These are phyloP conservation scores for Myotis davidii DNA, from an alignment of 2,113 vertebrate species.

Conservation along the genomic window DNA sequence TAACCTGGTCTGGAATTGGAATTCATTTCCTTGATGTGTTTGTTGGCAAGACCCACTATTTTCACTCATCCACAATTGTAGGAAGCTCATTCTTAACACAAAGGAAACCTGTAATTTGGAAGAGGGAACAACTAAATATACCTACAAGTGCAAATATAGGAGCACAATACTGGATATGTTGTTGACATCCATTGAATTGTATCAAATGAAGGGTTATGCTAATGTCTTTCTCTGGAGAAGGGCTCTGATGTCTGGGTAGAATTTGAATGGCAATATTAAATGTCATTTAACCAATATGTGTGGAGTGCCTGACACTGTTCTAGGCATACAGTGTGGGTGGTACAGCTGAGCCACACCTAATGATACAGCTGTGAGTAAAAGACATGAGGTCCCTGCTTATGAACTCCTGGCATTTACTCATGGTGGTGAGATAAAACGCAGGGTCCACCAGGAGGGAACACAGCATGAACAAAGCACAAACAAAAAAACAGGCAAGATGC, in stretches of 20 bases:
- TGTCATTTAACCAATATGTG: neutral
- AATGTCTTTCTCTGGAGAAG: neutral
- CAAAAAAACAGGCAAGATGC: neutral
- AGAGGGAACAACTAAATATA: neutral
- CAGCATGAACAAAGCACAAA: neutral
- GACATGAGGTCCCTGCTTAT: neutral
- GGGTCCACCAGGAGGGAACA: neutral
- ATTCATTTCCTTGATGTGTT: neutral
- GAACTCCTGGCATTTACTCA: neutral
- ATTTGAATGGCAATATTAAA: slow-evolving; percentile 1
- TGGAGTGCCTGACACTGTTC: neutral
- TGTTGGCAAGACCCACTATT: neutral
- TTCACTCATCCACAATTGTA: neutral
- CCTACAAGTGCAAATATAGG: neutral
- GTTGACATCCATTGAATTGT: neutral
- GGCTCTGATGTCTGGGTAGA: neutral
- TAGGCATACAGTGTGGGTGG: neutral
- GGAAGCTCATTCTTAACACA: neutral
- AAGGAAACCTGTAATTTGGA: neutral
- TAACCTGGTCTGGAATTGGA: neutral
- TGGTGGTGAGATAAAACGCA: neutral
- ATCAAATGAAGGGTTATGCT: neutral
- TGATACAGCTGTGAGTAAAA: neutral
- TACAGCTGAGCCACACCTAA: neutral
- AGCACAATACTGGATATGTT: neutral